phyloP scores from a whole-genome alignment of 1,140 invertebrate species.

The Probaryconus sp. region DNA sequence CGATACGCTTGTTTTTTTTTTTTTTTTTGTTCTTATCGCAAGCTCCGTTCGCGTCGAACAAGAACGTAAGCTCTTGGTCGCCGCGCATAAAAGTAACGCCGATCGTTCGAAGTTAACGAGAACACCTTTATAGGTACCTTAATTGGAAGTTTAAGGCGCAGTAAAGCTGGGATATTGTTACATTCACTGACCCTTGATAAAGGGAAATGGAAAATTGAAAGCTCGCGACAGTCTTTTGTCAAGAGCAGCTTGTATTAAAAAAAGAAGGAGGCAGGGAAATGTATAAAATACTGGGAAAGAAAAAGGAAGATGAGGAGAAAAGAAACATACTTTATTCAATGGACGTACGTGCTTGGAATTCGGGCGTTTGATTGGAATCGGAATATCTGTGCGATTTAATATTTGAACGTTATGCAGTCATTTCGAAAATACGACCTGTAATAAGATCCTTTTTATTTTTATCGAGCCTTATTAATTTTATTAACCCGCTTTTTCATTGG shows the following conservation, averaged over 20 bases:
- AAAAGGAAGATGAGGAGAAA: slow-evolving; percentile 15
- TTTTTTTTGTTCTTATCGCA: slow-evolving; percentile 33
- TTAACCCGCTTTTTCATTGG: slow-evolving; percentile 20
- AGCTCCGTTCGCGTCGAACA: slow-evolving; percentile 13
- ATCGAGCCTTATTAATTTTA: slow-evolving; percentile 32
- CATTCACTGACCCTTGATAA: slow-evolving; percentile 55
- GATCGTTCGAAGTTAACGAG: slow-evolving; percentile 66
- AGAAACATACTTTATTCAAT: slow-evolving; percentile 49
- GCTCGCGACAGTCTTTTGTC: slow-evolving; percentile 51
- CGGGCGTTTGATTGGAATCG: slow-evolving; percentile 38
- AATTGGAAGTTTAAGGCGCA: slow-evolving; percentile 70
- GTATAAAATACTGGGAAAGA: slow-evolving; percentile 22
- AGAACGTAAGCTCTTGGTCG: slow-evolving; percentile 40
- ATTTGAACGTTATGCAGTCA: slow-evolving; percentile 49
- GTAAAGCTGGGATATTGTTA: slow-evolving; percentile 62
- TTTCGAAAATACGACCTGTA: slow-evolving; percentile 39
- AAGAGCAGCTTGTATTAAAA: slow-evolving; percentile 31
- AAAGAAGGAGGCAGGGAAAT: slow-evolving; percentile 22
- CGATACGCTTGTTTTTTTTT: slow-evolving; percentile 29
- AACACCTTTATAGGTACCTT: slow-evolving; percentile 65
- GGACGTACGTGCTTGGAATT: slow-evolving; percentile 45
- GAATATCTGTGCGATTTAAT: slow-evolving; percentile 52
- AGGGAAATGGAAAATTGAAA: slow-evolving; percentile 60
- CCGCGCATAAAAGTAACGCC: slow-evolving; percentile 58
- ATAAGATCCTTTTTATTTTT: slow-evolving; percentile 26